phyloP scores from a whole-genome alignment of 2,113 vertebrate species.

The Vimba vimba region DNA sequence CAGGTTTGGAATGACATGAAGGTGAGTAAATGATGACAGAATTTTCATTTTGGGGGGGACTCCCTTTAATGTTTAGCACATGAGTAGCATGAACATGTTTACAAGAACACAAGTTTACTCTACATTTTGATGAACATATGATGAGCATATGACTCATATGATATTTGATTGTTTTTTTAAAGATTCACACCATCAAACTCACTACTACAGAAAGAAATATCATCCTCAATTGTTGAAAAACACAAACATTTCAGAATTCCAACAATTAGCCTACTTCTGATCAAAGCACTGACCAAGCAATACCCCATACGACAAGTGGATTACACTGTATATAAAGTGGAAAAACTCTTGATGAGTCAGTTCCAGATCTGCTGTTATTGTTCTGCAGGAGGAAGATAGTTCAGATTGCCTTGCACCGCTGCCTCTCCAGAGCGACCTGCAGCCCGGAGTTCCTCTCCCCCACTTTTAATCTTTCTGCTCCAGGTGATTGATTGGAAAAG shows the following conservation, averaged over 20 bases:
- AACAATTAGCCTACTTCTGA: conserved; percentile 17
- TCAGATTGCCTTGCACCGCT: conserved; percentile 52
- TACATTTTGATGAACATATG: neutral
- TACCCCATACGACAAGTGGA: neutral
- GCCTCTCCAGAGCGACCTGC: conserved; percentile 52
- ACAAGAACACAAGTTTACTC: neutral
- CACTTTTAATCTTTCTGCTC: conserved; percentile 78
- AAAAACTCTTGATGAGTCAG: conserved; percentile 42
- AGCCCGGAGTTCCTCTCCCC: conserved; percentile 55
- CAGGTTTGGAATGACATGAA: neutral
- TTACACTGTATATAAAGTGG: conserved; percentile 12
- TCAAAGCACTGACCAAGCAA: neutral
- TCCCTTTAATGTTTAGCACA: neutral
- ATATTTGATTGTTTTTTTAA: neutral
- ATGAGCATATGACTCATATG: neutral
- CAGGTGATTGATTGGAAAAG: conserved; percentile 80
- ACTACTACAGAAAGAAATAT: neutral
- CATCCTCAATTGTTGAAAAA: conserved; percentile 2
- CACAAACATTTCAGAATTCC: neutral
- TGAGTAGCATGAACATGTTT: neutral
- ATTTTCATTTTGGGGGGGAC: neutral
- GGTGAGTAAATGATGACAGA: neutral
- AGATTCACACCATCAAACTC: neutral
- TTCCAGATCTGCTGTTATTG: conserved; percentile 52
- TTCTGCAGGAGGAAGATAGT: conserved; percentile 43